Conservation (phyloP, 2,888 invertebrate species). For the Rotaria magnacalcarata region DNA sequence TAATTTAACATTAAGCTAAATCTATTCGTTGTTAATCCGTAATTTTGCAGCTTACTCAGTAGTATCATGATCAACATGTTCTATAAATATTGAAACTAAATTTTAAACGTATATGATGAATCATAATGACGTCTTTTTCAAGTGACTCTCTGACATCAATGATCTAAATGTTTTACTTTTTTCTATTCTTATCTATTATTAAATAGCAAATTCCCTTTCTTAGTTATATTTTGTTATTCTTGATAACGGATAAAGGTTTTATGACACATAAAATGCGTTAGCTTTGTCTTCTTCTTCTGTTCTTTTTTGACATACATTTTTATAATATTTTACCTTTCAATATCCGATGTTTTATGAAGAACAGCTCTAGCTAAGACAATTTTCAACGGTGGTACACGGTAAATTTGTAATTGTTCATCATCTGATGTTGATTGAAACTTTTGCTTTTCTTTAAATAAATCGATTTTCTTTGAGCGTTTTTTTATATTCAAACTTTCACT, state of each 20-base stretch:
- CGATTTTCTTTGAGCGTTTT: neutral
- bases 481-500: neutral
- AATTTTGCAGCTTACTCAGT: too few species aligned
- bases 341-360: neutral
- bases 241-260: neutral
- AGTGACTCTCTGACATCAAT: too few species aligned
- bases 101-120: too few species aligned
- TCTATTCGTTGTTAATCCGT: too few species aligned
- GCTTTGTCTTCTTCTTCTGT: neutral
- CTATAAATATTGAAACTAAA: too few species aligned
- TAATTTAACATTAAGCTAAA: too few species aligned
- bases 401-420: slow-evolving; percentile 14
- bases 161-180: too few species aligned
- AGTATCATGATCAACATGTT: too few species aligned
- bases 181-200: neutral
- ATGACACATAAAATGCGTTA: neutral
- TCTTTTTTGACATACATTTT: neutral
- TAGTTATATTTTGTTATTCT: neutral
- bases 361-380: neutral
- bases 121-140: too few species aligned
- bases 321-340: neutral
- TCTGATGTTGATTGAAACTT: neutral
- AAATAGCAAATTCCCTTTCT: neutral
- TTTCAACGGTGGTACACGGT: neutral
- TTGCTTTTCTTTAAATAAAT: neutral